Evolutionary conservation across 2,888 invertebrate species (phyloP), one percentile per base, ranked within the genome.

Genomic region (Neoitamus cyanurus): DNA sequence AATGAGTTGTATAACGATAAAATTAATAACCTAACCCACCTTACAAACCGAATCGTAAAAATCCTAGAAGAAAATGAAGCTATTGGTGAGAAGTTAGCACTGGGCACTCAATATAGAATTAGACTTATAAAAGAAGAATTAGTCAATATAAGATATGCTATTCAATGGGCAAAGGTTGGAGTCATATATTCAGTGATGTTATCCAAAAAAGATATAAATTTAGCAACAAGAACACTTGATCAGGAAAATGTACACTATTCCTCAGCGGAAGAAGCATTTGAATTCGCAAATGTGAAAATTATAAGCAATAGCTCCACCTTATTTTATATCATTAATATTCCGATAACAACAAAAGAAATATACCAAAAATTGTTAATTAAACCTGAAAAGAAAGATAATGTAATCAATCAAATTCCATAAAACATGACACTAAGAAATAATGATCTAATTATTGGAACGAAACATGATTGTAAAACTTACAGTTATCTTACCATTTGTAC

Each of bases 321-420:
- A 85, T 83, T 87, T 28, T 87, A 87, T 78, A 85, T 87, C 80
- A 68, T 87, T 58, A 84, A 86, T 82, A 86, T 87, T 72, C 86
- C 86, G 48, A 84, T 84, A 28, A 85, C 85, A 75, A 86, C 83
- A 7, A 48, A 78, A 46, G 82, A 87, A 84, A 82, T 48, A 69
- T 87, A 85, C 86, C 84, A 85, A 31, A 68, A 58, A n/a, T n/a
- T n/a, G n/a, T n/a, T n/a, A n/a, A n/a, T 87, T 28, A 87, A 86
- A 83, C 78, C 83, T 20, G 78, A 7, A 36, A n/a, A n/a, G n/a
- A n/a, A n/a, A n/a, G n/a, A n/a, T n/a, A n/a, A n/a, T n/a, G n/a
- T n/a, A n/a, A n/a, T 84, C 9, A 78, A 72, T 83, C 84, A 86
- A 70, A 73, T 87, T 2, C 13, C 11, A 1, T 85, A 84, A 58